Conservation (phyloP, 2,113 vertebrate genomes). For the Sorex araneus region DNA sequence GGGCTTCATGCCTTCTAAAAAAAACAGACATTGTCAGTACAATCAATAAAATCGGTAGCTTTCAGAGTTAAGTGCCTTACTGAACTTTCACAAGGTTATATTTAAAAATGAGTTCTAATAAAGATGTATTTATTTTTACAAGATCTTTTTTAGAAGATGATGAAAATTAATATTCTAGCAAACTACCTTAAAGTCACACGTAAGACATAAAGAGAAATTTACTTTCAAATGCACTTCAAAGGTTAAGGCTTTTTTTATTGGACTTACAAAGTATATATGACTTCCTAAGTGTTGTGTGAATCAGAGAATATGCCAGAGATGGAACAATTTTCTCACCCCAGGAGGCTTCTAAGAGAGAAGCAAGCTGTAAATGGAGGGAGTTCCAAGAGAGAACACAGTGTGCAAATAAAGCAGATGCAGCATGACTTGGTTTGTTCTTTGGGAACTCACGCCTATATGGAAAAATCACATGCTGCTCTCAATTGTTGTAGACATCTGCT, state of each 20-base stretch:
- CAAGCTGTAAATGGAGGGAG: constrained; percentile 58
- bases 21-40: constrained; percentile 60
- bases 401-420: constrained; percentile 69
- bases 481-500: constrained; percentile 76
- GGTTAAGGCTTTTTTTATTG: constrained; percentile 28
- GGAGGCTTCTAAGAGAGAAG: constrained; percentile 61
- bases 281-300: constrained; percentile 36
- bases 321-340: constrained; percentile 39
- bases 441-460: constrained; percentile 58
- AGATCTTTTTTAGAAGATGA: constrained; percentile 31
- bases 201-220: constrained; percentile 39
- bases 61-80: background rate
- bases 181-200: constrained; percentile 29
- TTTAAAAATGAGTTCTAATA: constrained; percentile 57
- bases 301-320: constrained; percentile 36
- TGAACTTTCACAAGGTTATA: constrained; percentile 14
- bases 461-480: constrained; percentile 72
- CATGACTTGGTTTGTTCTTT: constrained; percentile 62
- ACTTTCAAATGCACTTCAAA: constrained; percentile 30
- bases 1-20: background rate
- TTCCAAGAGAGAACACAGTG: constrained; percentile 71
- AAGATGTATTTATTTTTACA: background rate
- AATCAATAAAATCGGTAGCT: constrained; percentile 19
- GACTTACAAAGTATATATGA: constrained; percentile 21
- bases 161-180: background rate